Evolutionary conservation across 2,888 invertebrate genomes (phyloP).

Genomic region (Catocala nupta): DNA sequence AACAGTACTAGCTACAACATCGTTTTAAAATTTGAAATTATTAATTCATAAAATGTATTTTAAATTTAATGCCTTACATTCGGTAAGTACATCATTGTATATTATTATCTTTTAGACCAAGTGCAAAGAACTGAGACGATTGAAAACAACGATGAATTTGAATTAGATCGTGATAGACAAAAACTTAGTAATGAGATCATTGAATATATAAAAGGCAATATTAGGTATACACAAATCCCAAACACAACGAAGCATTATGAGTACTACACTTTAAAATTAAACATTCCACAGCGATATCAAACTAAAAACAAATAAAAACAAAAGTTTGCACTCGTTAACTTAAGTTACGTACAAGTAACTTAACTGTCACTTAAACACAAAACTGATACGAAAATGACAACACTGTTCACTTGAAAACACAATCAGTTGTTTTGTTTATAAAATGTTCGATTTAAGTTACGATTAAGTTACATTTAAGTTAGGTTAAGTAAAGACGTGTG

Average conservation of each 20-base stretch:
- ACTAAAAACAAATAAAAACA: constrained; percentile 59
- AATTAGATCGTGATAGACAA: too few relatives aligned
- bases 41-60: too few relatives aligned
- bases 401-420: constrained; percentile 31
- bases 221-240: constrained; percentile 15
- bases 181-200: too few relatives aligned
- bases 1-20: too few relatives aligned
- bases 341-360: constrained; percentile 46
- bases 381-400: constrained; percentile 21
- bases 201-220: too few relatives aligned
- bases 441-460: constrained; percentile 54
- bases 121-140: neutral
- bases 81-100: neutral
- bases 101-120: neutral
- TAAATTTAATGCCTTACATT: too few relatives aligned
- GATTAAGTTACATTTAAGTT: constrained; percentile 54
- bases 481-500: constrained; percentile 56
- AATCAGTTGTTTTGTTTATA: constrained; percentile 30
- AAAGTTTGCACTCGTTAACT: constrained; percentile 58
- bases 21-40: too few relatives aligned
- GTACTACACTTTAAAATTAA: constrained; percentile 57
- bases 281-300: constrained; percentile 61
- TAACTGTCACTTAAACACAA: constrained; percentile 40
- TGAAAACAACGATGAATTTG: too few relatives aligned
- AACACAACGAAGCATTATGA: constrained; percentile 42